Base-by-base conservation (phyloP, 2,797 vertebrate species). In the Valencia hispanica region DNA sequence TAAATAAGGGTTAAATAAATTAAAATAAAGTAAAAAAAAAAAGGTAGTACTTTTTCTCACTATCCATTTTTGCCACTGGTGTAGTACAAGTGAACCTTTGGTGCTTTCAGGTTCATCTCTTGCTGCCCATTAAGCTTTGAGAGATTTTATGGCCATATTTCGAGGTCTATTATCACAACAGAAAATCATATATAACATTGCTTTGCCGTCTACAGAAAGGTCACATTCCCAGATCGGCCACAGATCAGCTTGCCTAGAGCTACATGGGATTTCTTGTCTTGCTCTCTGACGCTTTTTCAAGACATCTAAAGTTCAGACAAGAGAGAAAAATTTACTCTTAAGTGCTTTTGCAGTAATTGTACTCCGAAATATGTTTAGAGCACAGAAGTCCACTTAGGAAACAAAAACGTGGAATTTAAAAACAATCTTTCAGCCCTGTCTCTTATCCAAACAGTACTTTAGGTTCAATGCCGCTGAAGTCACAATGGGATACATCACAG, bases 401-500 rank as follows among this genome's bases (percentile, higher is more conserved):
- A 87, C 84, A 89, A 83, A 86, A 86, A 87, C 68, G 77, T 88
- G 89, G 84, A 86, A 88, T 89, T 88, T 87, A 72, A 88, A 88
- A 92, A 90, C 91, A 88, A 79, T 80, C 83, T 79, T 82, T 75
- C 70, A 51, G 78, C 57, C 69, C 68, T 36, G 11, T 84, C 88
- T 88, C 82, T 82, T 18, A 70, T 87, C 81, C 76, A 74, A 79
- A 80, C 78, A 17, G 65, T 74, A 75, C 85, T 91, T 88, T 85
- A 78, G 83, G 80, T 82, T 81, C 34, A 39, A 87, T 83, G 82
- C 84, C 83, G 84, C 74, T 79, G 47, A 87, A 86, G 86, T 89
- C 88, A 91, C 91, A 90, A 92, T 88, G 88, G 88, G 90, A 92
- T 87, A 91, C 91, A 91, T 90, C 89, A 88, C 88, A 88, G 89